Conservation (phyloP, 2,888 invertebrate genomes). For the Hirtodrosophila alboralis region DNA sequence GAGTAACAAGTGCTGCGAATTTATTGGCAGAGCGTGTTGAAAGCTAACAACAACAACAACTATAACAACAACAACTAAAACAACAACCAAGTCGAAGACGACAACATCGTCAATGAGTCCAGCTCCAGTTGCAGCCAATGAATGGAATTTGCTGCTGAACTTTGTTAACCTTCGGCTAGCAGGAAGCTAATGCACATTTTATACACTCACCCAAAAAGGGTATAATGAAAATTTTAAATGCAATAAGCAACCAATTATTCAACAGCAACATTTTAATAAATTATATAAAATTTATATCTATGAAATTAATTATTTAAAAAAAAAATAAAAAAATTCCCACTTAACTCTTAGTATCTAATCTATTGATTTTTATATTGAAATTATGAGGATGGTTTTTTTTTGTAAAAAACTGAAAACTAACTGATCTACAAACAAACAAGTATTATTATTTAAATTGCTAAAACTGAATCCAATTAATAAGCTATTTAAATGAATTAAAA, state of each 20-base stretch:
- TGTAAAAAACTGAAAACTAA: too few relatives aligned
- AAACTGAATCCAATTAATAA: too few relatives aligned
- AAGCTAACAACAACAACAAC: slow-evolving; percentile 55
- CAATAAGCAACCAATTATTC: not conserved
- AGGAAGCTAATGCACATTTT: slow-evolving; percentile 67
- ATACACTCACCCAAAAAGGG: slow-evolving; percentile 48
- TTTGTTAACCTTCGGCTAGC: slow-evolving; percentile 72
- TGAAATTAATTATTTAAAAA: too few relatives aligned
- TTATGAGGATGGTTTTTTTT: too few relatives aligned
- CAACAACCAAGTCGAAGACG: slow-evolving; percentile 28
- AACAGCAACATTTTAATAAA: too few relatives aligned
- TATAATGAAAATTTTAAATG: slow-evolving; percentile 17
- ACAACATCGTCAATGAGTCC: slow-evolving; percentile 70
- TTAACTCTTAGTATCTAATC: too few relatives aligned
- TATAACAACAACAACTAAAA: slow-evolving; percentile 17
- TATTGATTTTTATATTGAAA: too few relatives aligned
- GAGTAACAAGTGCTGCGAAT: slow-evolving; percentile 77
- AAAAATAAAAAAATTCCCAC: too few relatives aligned
- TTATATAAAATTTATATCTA: too few relatives aligned
- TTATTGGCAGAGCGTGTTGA: slow-evolving; percentile 77
- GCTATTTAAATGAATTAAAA: too few relatives aligned
- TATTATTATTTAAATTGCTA: too few relatives aligned
- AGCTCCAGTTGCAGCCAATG: slow-evolving; percentile 61
- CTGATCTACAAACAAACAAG: too few relatives aligned
- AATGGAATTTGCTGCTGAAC: slow-evolving; percentile 74